These are phyloP conservation scores for Crotalus horridus DNA, from an alignment of 2,113 vertebrate species.

Conservation along the genomic window DNA sequence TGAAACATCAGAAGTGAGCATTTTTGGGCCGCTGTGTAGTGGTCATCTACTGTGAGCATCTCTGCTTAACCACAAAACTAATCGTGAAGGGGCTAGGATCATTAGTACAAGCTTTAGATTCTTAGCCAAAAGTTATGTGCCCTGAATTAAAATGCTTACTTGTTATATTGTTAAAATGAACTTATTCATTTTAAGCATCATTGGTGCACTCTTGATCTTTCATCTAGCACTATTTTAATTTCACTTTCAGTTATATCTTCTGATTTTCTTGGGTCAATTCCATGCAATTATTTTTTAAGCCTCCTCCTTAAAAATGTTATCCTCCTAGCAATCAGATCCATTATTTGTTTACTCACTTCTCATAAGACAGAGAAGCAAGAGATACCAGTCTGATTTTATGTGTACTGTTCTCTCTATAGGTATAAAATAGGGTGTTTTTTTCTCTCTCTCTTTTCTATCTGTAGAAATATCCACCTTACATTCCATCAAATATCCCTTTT, in stretches of 20 bases:
- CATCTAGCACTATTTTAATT: not conserved
- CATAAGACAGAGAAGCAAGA: not conserved
- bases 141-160: not conserved
- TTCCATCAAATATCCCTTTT: conserved; percentile 87
- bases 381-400: not conserved
- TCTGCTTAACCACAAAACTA: not conserved
- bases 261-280: not conserved
- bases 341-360: not conserved
- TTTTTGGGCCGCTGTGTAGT: not conserved
- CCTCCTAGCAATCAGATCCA: not conserved
- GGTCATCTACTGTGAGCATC: not conserved
- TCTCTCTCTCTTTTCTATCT: conserved; percentile 26
- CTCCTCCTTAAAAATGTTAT: not conserved
- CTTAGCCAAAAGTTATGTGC: not conserved
- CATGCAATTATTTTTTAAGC: not conserved
- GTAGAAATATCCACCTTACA: conserved; percentile 88
- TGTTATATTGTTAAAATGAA: not conserved
- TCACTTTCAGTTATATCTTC: not conserved
- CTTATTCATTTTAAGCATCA: not conserved
- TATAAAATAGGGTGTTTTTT: not conserved
- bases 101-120: not conserved
- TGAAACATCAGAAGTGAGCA: not conserved
- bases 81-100: not conserved
- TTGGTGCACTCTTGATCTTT: not conserved
- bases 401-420: not conserved